These are phyloP conservation scores for Pyrochroa serraticornis DNA, from an alignment of 2,888 invertebrate genomes.

Conservation along the genomic window DNA sequence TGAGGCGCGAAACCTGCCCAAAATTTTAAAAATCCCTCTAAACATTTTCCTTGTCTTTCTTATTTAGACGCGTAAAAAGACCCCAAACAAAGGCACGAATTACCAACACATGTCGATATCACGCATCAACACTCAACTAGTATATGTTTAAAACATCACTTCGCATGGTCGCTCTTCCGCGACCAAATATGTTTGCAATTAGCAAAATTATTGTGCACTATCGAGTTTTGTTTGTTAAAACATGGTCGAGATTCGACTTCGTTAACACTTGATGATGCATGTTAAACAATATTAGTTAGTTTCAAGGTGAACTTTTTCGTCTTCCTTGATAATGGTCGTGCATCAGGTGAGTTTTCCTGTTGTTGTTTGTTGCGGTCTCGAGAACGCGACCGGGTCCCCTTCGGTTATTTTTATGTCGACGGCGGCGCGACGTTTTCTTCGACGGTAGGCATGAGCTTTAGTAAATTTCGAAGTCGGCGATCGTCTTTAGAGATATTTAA, in stretches of 20 bases:
- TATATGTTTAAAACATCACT: conserved; percentile 29
- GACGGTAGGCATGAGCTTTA: conserved; percentile 41
- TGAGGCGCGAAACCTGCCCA: too few relatives aligned
- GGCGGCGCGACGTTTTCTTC: conserved; percentile 13
- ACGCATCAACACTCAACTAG: conserved; percentile 25
- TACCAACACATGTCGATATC: conserved; percentile 21
- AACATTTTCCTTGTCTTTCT: too few relatives aligned
- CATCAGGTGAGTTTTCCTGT: too few relatives aligned
- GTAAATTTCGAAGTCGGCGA: conserved; percentile 49
- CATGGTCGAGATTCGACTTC: too few relatives aligned
- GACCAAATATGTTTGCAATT: conserved; percentile 10
- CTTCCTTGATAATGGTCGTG: too few relatives aligned
- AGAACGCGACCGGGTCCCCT: background rate
- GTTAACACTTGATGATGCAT: too few relatives aligned
- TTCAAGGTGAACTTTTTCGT: too few relatives aligned
- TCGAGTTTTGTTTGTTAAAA: too few relatives aligned
- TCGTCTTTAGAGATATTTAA: conserved; percentile 47
- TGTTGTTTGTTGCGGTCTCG: background rate
- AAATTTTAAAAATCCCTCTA: too few relatives aligned
- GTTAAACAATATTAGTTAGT: too few relatives aligned
- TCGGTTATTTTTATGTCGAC: background rate
- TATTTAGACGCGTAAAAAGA: too few relatives aligned
- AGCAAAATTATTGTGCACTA: background rate
- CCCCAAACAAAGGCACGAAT: conserved; percentile 4
- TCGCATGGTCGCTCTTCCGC: conserved; percentile 32